Conservation (phyloP, 2,797 vertebrate species). For the Paguma larvata region DNA sequence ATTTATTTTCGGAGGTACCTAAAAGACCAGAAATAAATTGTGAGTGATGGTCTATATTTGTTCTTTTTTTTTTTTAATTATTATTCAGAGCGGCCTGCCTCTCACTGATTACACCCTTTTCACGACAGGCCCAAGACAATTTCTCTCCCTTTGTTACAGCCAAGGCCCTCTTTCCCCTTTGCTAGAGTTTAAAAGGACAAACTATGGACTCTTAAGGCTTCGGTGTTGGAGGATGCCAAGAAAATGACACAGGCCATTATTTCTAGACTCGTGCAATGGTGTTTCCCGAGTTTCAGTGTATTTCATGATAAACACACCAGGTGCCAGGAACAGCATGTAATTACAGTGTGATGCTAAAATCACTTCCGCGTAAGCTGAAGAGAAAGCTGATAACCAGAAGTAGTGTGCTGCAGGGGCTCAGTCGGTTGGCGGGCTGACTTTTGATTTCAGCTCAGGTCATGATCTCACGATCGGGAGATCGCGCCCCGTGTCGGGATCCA, state of each 20-base stretch:
- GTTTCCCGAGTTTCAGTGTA: slow-evolving; percentile 50
- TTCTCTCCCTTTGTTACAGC: slow-evolving; percentile 6
- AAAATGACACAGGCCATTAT: slow-evolving; percentile 65
- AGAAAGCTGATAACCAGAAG: not conserved
- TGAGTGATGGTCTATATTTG: slow-evolving; percentile 57
- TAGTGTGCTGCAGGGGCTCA: not conserved
- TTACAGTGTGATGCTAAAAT: not conserved
- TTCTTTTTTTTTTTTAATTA: not conserved
- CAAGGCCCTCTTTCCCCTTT: slow-evolving; percentile 54
- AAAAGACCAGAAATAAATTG: slow-evolving; percentile 58
- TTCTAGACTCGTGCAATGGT: slow-evolving; percentile 40
- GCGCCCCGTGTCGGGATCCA: fast-evolving
- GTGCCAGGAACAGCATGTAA: not conserved
- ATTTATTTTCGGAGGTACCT: slow-evolving; percentile 62
- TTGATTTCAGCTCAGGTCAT: too few species aligned
- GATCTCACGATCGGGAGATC: too few species aligned
- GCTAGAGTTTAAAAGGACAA: slow-evolving; percentile 58
- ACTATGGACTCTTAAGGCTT: slow-evolving; percentile 29
- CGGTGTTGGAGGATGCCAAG: slow-evolving; percentile 28
- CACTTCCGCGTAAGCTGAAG: not conserved
- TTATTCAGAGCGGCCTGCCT: not conserved
- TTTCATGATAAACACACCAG: not conserved
- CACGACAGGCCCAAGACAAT: not conserved
- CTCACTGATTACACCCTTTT: slow-evolving; percentile 11
- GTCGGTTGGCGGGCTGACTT: too few species aligned